Conservation (phyloP, 2,113 vertebrate genomes). For the Lethenteron camtschaticum region DNA sequence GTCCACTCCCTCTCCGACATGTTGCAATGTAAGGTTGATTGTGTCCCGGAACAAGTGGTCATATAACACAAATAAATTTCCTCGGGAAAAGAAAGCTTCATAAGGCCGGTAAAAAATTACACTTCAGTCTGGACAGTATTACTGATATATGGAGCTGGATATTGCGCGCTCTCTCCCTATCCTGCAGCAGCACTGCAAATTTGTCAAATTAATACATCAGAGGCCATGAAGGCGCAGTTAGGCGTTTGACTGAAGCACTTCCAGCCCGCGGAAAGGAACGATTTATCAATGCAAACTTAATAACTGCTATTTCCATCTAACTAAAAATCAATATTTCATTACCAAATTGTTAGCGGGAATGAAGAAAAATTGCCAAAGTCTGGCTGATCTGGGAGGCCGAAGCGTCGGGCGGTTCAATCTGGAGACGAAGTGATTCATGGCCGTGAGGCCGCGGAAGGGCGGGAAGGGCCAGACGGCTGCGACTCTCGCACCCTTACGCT, state of each 20-base stretch:
- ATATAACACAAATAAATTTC: slow-evolving; percentile 4
- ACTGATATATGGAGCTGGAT: slow-evolving; percentile 3
- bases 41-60: slow-evolving; percentile 1
- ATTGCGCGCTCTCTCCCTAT: slow-evolving; percentile 4
- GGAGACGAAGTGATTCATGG: slow-evolving; percentile 90
- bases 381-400: slow-evolving; percentile 77
- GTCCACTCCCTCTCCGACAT: slow-evolving; percentile 2
- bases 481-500: neutral
- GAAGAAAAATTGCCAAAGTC: slow-evolving; percentile 91
- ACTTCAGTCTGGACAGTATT: neutral
- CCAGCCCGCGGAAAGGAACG: slow-evolving; percentile 72
- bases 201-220: slow-evolving; percentile 99
- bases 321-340: slow-evolving; percentile 99
- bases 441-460: slow-evolving; percentile 79
- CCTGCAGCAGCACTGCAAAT: slow-evolving; percentile 29
- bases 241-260: slow-evolving; percentile 48
- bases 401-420: slow-evolving; percentile 99
- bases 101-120: slow-evolving; percentile 5
- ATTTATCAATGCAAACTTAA: slow-evolving; percentile 99
- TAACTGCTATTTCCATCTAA: slow-evolving; percentile 99
- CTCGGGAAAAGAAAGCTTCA: slow-evolving; percentile 3
- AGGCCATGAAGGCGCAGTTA: slow-evolving; percentile 95
- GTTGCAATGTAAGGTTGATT: slow-evolving; percentile 6
- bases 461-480: slow-evolving; percentile 16
- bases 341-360: slow-evolving; percentile 99